Conservation (phyloP, 2,113 vertebrate genomes). For the Varanus komodoensis region DNA sequence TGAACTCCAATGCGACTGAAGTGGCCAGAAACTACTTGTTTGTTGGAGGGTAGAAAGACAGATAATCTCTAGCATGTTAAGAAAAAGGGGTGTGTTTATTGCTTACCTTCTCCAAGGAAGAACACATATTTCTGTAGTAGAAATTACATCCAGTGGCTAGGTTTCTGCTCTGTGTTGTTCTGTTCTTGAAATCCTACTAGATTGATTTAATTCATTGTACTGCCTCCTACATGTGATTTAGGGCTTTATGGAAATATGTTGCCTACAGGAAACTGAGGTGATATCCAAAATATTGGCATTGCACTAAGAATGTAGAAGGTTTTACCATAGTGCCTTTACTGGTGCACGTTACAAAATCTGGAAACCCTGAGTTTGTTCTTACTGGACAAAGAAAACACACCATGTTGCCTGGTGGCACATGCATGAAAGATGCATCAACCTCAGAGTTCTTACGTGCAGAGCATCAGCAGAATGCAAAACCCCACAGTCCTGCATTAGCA, state of each 20-base stretch:
- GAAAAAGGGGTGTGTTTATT: conserved; percentile 20
- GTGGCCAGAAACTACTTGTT: neutral
- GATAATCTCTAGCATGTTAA: neutral
- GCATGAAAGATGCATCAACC: too few relatives aligned
- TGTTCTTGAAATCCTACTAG: too few relatives aligned
- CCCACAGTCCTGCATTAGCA: neutral
- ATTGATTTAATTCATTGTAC: too few relatives aligned
- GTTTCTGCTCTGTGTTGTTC: conserved; percentile 18
- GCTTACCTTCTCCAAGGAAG: neutral
- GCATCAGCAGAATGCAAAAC: neutral
- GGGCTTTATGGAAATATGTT: neutral
- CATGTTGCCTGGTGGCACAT: neutral
- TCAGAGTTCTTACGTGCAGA: neutral
- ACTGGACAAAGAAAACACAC: neutral
- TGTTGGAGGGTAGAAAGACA: neutral
- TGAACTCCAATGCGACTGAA: conserved; percentile 7
- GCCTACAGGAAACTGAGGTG: rapidly evolving
- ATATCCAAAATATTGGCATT: neutral
- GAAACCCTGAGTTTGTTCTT: neutral
- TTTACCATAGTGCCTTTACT: neutral
- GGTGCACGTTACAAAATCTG: neutral
- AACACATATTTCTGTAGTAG: conserved; percentile 7
- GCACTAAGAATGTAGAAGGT: neutral
- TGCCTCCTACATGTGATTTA: too few relatives aligned
- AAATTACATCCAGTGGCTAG: rapidly evolving